Evolutionary conservation across 2,797 vertebrate species (phyloP).

Genomic region (Rhinichthys osculus): DNA sequence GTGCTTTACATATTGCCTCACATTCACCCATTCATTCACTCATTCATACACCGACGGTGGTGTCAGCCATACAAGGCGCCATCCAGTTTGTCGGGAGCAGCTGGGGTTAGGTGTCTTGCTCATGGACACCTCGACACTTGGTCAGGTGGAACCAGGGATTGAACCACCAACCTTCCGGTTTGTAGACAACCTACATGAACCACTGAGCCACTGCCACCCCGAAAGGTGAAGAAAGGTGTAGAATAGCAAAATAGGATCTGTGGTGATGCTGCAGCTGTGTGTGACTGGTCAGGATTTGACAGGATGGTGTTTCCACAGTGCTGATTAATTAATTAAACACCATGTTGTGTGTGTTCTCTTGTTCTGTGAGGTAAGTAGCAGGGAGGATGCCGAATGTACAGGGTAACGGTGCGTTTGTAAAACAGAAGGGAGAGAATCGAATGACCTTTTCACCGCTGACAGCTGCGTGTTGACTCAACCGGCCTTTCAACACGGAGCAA

Average conservation of each 20-base stretch:
- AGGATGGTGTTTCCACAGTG: conserved; percentile 1
- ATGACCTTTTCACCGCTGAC: conserved; percentile 67
- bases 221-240: background rate
- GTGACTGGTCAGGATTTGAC: background rate
- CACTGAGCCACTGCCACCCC: too few relatives aligned
- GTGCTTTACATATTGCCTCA: too few relatives aligned
- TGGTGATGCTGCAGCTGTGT: background rate
- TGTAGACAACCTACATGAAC: too few relatives aligned
- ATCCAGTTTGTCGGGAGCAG: too few relatives aligned
- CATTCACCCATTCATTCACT: too few relatives aligned
- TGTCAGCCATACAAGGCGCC: too few relatives aligned
- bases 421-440: conserved; percentile 57
- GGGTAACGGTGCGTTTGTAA: conserved; percentile 48
- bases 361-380: conserved; percentile 37
- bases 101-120: too few relatives aligned
- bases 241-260: too few relatives aligned
- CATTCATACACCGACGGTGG: too few relatives aligned
- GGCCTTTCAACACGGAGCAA: conserved; percentile 58
- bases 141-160: too few relatives aligned
- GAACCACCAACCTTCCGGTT: too few relatives aligned
- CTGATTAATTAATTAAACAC: conserved; percentile 32
- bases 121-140: too few relatives aligned
- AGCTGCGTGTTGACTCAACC: conserved; percentile 66
- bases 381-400: conserved; percentile 64
- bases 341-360: conserved; percentile 30